A percentile compares a stretch with the other conserved stretches of the same genome.
Evolutionary conservation across 2,888 invertebrate species (phyloP).

Genomic region (Antitype chi): DNA sequence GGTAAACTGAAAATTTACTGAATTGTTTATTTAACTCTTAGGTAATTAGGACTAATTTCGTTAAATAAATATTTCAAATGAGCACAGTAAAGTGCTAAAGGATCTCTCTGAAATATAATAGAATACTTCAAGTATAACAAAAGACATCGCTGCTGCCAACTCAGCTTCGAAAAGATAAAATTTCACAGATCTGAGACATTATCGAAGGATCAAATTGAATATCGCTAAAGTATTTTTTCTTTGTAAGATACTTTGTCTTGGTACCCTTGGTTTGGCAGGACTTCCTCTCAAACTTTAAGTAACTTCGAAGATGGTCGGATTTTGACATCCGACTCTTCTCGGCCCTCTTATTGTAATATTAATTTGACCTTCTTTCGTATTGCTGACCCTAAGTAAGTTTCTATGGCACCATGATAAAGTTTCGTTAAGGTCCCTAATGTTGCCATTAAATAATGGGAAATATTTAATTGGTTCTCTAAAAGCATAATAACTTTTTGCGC

Average conservation of each 20-base stretch:
- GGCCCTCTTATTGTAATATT: constrained; percentile 8
- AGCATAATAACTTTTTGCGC: background rate
- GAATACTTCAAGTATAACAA: background rate
- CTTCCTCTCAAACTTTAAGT: constrained; percentile 23
- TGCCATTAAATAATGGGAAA: background rate
- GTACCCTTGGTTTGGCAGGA: constrained; percentile 15
- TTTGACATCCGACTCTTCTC: constrained; percentile 10
- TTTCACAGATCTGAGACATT: constrained; percentile 7
- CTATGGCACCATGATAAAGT: background rate
- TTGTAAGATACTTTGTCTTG: constrained; percentile 13
- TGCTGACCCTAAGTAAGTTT: constrained; percentile 1
- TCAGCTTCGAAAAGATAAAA: constrained; percentile 11
- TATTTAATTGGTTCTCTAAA: background rate
- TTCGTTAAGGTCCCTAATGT: background rate
- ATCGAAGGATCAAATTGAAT: constrained; percentile 16
- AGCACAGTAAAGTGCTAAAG: background rate
- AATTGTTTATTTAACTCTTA: background rate
- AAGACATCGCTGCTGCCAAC: background rate
- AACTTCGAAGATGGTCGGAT: constrained; percentile 3
- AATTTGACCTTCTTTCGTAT: constrained; percentile 5
- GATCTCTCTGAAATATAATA: background rate
- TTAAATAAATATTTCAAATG: constrained; percentile 15
- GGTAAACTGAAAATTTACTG: background rate
- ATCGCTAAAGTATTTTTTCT: constrained; percentile 15
- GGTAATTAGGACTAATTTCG: constrained; percentile 3